Percentiles rank a stretch among this genome's conserved stretches.
Evolutionary conservation across 2,797 vertebrate genomes (phyloP).

Genomic region (Nothura maculosa): DNA sequence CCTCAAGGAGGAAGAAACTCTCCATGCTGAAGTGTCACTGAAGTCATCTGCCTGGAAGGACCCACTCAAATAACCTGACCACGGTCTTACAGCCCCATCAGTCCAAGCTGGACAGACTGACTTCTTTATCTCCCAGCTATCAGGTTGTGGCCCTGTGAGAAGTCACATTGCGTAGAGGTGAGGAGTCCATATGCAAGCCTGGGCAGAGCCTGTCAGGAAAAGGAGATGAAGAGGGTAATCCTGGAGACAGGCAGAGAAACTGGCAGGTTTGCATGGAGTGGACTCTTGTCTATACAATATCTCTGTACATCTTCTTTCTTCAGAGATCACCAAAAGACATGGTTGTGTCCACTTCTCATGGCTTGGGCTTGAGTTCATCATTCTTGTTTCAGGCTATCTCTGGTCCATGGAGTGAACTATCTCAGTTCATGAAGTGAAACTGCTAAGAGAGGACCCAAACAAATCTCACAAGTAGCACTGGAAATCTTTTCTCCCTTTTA

Average conservation of each 20-base stretch:
- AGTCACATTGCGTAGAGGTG: background rate
- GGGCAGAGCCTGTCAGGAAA: background rate
- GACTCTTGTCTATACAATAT: background rate
- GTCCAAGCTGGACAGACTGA: background rate
- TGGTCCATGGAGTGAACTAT: background rate
- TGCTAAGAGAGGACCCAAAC: background rate
- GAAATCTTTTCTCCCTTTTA: background rate
- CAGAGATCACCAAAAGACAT: background rate
- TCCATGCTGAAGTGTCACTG: background rate
- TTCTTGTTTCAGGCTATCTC: background rate
- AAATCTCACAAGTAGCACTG: background rate
- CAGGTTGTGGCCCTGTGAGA: background rate
- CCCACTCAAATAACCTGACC: background rate
- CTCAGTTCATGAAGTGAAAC: background rate
- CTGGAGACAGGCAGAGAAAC: background rate
- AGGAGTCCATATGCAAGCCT: background rate
- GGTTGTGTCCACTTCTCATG: accelerated
- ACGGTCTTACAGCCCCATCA: background rate
- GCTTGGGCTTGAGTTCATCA: background rate
- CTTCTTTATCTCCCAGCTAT: background rate
- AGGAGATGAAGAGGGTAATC: background rate
- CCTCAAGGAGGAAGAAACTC: background rate
- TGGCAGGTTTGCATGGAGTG: background rate
- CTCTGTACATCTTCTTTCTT: background rate
- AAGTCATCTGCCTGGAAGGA: background rate